Percentiles rank a stretch among this genome's conserved stretches.
Conservation (phyloP, 2,113 vertebrate species). For the Myotis brandtii region DNA sequence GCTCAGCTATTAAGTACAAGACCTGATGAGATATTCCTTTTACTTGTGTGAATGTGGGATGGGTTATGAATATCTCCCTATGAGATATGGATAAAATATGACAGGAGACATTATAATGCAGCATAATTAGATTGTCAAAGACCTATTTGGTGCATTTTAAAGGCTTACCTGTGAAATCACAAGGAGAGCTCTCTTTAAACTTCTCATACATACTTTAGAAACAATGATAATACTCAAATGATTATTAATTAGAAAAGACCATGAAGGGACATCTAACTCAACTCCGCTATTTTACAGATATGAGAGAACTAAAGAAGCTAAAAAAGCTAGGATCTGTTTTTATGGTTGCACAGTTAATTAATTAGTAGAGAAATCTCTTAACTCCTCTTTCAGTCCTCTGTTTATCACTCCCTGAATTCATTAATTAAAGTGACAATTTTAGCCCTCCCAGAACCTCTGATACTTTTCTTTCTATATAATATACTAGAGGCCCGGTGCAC, state of each 20-base stretch:
- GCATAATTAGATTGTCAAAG: not conserved
- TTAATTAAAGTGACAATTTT: not conserved
- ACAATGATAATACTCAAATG: not conserved
- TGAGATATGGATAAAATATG: not conserved
- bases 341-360: not conserved
- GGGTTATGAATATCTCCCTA: not conserved
- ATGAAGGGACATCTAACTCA: not conserved
- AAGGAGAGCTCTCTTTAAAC: not conserved
- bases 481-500: too few relatives aligned
- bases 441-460: not conserved
- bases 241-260: not conserved
- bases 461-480: not conserved
- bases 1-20: not conserved
- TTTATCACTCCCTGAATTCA: not conserved
- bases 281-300: not conserved
- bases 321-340: constrained; percentile 2
- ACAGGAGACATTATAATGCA: not conserved
- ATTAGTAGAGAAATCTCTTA: not conserved
- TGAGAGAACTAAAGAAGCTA: not conserved
- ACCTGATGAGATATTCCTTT: not conserved
- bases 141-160: constrained; percentile 9
- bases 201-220: not conserved
- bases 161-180: not conserved
- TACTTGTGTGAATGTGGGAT: not conserved
- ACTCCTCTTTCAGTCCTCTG: not conserved